Evolutionary conservation across 2,888 invertebrate species (phyloP), one percentile per base, ranked within the genome.

Genomic region (Ormyrus rosae): DNA sequence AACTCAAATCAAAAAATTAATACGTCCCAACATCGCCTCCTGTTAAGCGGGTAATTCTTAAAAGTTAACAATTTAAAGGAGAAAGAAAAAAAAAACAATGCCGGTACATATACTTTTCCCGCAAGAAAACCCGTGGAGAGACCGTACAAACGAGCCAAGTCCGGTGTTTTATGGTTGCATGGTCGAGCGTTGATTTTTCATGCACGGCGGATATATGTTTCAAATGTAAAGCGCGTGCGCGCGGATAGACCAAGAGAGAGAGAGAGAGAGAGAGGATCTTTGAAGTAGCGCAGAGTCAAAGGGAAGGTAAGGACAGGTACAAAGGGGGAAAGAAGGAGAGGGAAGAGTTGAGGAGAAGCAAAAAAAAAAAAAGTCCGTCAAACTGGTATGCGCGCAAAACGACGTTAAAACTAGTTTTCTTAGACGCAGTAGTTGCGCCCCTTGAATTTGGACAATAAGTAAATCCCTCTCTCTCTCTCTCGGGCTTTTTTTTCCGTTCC

Each of bases 121-220:
- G 51, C 60, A 9, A 5, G 19, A 51, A 61, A 71, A 71, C 34
- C 7, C 34, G 50, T 51, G 0, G 19, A 9, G 46, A 8, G 56
- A 5, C 46, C 8, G 46, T 11, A 50, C 13, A n/a, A 11, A 48
- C 46, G 19, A 60, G 60, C 63, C 0, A 63, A 64, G 61, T 60
- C 72, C 72, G 73, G 55, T 72, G 73, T 64, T 78, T 79, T 79
- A 72, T 61, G 84, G 84, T 86, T 84, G 84, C 85, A 85, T 85
- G 85, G 84, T 83, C 84, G 84, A 86, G 87, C 85, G 85, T 87
- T 86, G 86, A 89, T 89, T 89, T 80, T 88, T 87, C 88, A 87
- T 87, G 87, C 85, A 85, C 85, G 85, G 11, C 64, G 64, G n/a
- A 10, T n/a, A 65, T 11, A 48, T 60, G 7, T 19, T 6, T 34